Percentiles rank a stretch among this genome's conserved stretches.
These are phyloP conservation scores for Drepanosiphum platanoidis DNA, from an alignment of 2,888 invertebrate genomes.

Conservation along the genomic window DNA sequence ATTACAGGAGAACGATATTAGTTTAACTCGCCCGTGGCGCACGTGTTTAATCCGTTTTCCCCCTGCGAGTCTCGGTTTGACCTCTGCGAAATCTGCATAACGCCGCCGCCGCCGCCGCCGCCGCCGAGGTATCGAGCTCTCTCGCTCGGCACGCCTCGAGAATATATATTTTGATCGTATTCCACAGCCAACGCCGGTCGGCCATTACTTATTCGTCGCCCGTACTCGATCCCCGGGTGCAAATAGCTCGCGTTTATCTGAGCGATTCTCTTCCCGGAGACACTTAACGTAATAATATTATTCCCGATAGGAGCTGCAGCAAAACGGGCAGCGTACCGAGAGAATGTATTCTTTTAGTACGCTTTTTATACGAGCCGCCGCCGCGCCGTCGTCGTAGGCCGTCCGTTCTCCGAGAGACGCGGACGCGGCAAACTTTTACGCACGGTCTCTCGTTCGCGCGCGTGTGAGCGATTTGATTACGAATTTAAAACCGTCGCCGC, in stretches of 20 bases:
- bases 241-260: constrained; percentile 45
- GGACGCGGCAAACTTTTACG: no score
- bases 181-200: not conserved
- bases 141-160: constrained; percentile 33
- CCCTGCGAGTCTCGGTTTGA: constrained; percentile 21
- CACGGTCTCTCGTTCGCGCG: not conserved
- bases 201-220: constrained; percentile 48
- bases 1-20: not conserved
- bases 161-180: constrained; percentile 53
- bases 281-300: constrained; percentile 43
- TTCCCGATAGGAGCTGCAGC: not conserved
- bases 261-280: not conserved
- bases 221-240: constrained; percentile 40
- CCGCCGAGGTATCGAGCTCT: not conserved
- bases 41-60: constrained; percentile 20
- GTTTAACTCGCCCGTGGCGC: not conserved
- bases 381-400: no score
- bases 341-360: no score
- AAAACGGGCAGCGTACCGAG: no score
- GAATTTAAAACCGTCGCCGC: no score
- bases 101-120: not conserved
- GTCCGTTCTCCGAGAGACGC: no score
- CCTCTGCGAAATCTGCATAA: constrained; percentile 40
- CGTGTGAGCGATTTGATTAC: no score
- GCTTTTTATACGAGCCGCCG: no score